Percentiles rank a stretch among this genome's conserved stretches.
Conservation (phyloP, 1,140 invertebrate species). For the Hypsibius dujardini region DNA sequence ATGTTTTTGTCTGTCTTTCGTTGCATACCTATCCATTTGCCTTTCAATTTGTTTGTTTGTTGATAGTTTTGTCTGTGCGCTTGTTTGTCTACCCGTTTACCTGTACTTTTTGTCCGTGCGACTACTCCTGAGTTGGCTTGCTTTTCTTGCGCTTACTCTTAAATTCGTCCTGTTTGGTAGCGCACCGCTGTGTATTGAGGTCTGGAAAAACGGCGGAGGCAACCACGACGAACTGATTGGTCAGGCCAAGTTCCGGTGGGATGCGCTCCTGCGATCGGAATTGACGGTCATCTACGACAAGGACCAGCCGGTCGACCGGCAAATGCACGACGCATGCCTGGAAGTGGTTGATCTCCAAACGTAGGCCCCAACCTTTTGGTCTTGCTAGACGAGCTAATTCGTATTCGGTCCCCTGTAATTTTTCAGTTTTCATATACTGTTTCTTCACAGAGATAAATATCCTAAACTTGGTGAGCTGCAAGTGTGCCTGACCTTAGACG, state of each 20-base stretch:
- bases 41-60: too few species aligned
- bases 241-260: slow-evolving; percentile 5
- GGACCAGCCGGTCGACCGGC: neutral
- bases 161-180: neutral
- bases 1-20: too few species aligned
- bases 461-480: neutral
- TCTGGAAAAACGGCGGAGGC: neutral
- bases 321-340: neutral
- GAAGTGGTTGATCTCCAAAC: slow-evolving; percentile 13
- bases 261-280: neutral
- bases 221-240: slow-evolving; percentile 1
- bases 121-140: too few species aligned
- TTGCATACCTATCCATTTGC: too few species aligned
- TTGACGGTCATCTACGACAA: neutral
- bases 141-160: too few species aligned
- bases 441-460: neutral
- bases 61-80: too few species aligned
- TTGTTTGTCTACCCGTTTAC: too few species aligned
- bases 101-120: too few species aligned
- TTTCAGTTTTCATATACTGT: neutral
- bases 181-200: slow-evolving; percentile 10
- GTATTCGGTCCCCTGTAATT: neutral
- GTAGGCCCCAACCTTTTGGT: neutral
- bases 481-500: neutral
- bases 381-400: too few species aligned